These are phyloP conservation scores for Eulemur albifrons DNA, from an alignment of 2,797 vertebrate species.

Conservation along the genomic window DNA sequence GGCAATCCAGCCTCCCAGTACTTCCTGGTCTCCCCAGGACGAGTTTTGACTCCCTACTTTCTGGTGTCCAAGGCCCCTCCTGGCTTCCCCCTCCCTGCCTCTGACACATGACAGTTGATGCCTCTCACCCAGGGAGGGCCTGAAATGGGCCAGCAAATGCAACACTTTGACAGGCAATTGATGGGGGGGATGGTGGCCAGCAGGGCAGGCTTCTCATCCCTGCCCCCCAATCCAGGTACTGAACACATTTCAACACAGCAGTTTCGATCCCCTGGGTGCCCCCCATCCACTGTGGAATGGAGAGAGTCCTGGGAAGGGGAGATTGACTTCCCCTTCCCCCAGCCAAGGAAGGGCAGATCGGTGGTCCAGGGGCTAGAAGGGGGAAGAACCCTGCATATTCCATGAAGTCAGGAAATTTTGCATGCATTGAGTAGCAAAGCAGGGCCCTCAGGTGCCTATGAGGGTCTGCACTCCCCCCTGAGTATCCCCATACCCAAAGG, in stretches of 20 bases:
- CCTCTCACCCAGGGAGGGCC: background rate
- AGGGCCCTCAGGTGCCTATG: background rate
- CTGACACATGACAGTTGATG: background rate
- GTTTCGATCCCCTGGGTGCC: background rate
- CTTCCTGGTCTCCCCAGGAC: background rate
- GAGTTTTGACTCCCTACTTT: background rate
- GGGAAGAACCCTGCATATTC: background rate
- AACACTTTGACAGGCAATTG: background rate
- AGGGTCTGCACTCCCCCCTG: background rate
- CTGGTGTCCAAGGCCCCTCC: background rate
- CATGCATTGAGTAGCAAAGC: background rate
- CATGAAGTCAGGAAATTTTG: background rate
- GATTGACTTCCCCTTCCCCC: background rate
- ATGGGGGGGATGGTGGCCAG: rapidly evolving
- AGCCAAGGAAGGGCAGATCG: background rate
- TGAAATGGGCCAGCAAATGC: background rate
- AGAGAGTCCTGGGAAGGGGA: background rate
- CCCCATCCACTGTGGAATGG: background rate
- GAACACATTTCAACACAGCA: background rate
- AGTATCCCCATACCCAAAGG: background rate
- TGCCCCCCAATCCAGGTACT: background rate
- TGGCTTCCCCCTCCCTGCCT: background rate
- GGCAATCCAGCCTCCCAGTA: background rate
- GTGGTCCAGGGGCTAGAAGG: background rate
- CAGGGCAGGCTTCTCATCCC: background rate